These are phyloP conservation scores for Mandrillus leucophaeus DNA, from an alignment of 2,113 vertebrate species.

Conservation along the genomic window DNA sequence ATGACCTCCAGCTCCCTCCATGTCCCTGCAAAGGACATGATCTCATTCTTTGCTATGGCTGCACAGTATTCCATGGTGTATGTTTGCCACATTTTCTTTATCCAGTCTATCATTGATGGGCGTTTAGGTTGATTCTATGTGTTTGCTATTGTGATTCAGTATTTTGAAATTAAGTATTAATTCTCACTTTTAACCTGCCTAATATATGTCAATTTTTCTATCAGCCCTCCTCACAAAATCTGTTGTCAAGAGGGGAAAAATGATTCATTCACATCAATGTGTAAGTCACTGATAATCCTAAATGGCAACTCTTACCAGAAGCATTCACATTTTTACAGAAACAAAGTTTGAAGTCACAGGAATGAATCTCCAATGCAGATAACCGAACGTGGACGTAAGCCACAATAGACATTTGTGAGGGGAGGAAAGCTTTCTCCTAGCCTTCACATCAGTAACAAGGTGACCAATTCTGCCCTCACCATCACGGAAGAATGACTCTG, in stretches of 20 bases:
- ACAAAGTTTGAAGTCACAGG: not conserved
- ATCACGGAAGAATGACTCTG: not conserved
- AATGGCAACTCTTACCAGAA: slow-evolving; percentile 31
- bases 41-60: no score
- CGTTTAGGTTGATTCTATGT: no score
- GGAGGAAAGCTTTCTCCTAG: not conserved
- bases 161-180: slow-evolving; percentile 42
- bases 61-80: no score
- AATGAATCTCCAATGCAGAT: not conserved
- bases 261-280: slow-evolving; percentile 1
- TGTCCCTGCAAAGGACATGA: no score
- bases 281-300: slow-evolving; percentile 39
- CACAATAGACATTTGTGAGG: not conserved
- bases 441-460: not conserved
- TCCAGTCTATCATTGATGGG: no score
- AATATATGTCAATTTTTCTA: not conserved
- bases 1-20: no score
- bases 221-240: not conserved
- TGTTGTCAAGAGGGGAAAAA: not conserved
- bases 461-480: not conserved
- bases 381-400: not conserved
- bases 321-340: not conserved
- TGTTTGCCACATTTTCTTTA: no score
- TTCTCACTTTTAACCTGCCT: slow-evolving; percentile 37
- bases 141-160: not conserved